A percentile compares a stretch with the other conserved stretches of the same genome.
Evolutionary conservation across 1,140 invertebrate genomes (phyloP).

Genomic region (Drosophila baimaii): DNA sequence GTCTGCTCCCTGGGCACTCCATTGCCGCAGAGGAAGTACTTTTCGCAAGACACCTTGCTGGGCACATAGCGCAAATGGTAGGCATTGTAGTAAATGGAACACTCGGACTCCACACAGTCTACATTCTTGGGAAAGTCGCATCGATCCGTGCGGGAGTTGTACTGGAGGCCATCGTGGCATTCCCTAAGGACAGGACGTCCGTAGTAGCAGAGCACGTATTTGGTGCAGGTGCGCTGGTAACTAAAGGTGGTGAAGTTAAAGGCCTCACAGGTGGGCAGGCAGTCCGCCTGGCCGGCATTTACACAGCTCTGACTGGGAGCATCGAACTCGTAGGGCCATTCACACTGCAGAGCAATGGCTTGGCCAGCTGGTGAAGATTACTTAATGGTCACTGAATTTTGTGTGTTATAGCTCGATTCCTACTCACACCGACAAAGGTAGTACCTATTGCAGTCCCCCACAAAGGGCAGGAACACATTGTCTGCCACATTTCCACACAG

Average conservation of each 20-base stretch:
- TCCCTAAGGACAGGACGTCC: conserved; percentile 61
- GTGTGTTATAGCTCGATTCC: too few relatives aligned
- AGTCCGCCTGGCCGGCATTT: background rate
- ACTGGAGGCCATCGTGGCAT: conserved; percentile 71
- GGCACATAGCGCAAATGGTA: conserved; percentile 60
- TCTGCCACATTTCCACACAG: conserved; percentile 56
- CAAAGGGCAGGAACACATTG: conserved; percentile 63
- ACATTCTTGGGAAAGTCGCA: conserved; percentile 75
- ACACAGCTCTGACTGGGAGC: conserved; percentile 58
- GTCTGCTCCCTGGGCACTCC: conserved; percentile 41
- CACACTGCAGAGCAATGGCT: conserved; percentile 49
- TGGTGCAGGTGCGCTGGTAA: conserved; percentile 77
- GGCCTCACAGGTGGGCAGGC: conserved; percentile 43
- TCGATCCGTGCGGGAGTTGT: conserved; percentile 71
- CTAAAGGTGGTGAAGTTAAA: conserved; percentile 48
- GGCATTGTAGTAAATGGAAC: conserved; percentile 55
- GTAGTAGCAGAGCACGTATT: conserved; percentile 75
- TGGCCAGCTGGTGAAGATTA: conserved; percentile 32
- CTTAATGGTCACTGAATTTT: too few relatives aligned
- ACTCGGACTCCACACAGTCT: conserved; percentile 77
- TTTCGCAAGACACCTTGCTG: conserved; percentile 67
- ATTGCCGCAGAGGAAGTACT: conserved; percentile 69
- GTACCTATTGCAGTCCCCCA: conserved; percentile 64
- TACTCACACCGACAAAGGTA: conserved; percentile 64
- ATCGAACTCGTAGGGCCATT: conserved; percentile 46